Evolutionary conservation across 2,797 vertebrate genomes (phyloP), one percentile per base, ranked within the genome.

Genomic region (Peromyscus eremicus): DNA sequence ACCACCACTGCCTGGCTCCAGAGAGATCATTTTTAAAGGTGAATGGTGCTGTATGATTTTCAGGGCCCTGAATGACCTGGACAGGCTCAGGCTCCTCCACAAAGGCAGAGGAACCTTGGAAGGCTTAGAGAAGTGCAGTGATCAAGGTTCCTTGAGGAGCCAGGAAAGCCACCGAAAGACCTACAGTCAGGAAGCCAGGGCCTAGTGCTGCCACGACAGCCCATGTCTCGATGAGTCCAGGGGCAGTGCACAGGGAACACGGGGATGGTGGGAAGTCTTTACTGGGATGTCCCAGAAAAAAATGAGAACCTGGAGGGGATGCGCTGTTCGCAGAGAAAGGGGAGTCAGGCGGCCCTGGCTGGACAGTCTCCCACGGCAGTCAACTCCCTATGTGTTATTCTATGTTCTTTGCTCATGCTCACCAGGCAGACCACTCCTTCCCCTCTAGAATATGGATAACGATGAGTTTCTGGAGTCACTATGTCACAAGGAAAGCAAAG

Each of bases 161-260:
- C 34, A 52, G 77, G 84, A 75, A 10, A 2, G 4, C 64, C 6
- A 9, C 46, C 49, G 64, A n/a, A 62, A 91, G 27, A n/a, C 7
- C 8, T 37, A 13, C 46, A 92, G 21, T 0, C 9, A 14, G 40
- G 43, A 66, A 76, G 14, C 49, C 16, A 10, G 83, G n/a, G 37
- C 14, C 9, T 4, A 9, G 46, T 3, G 2, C 29, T 23, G 43
- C 87, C 49, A 4, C 6, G 57, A 32, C 4, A 32, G 4, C 0
- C 12, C 1, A 1, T 0, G 21, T 23, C 23, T 0, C 0, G 16
- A 21, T 17, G 80, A 70, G 25, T 1, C 27, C 37, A 3, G 13
- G 73, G 37, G 11, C 6, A 32, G 23, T 5, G 82, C 27, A 3
- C 23, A 14, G 34, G 49, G 52, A 83, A 80, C 23, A n/a, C 23